Conservation (phyloP, 2,888 invertebrate species). For the Beris morrisii region DNA sequence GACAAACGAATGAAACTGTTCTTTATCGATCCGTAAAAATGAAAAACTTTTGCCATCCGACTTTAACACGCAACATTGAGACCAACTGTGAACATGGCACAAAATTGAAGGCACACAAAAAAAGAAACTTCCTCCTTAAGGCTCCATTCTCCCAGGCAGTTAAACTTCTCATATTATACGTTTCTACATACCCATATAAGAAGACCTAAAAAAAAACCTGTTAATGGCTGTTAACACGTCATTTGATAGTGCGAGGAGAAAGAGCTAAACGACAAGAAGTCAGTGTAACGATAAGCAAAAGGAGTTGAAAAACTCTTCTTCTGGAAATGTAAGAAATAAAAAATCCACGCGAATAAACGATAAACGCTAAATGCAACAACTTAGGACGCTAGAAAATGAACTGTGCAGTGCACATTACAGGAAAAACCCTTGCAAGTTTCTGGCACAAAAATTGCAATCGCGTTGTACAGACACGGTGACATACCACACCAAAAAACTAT, state of each 20-base stretch:
- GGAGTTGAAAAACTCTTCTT: not conserved
- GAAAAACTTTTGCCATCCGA: constrained; percentile 15
- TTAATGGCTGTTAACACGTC: constrained; percentile 40
- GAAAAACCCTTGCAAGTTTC: too few relatives aligned
- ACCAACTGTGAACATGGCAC: constrained; percentile 28
- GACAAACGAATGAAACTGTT: too few relatives aligned
- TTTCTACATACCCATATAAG: not conserved
- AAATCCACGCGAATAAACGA: constrained; percentile 20
- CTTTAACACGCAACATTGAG: constrained; percentile 21
- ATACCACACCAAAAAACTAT: too few relatives aligned
- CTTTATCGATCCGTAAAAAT: constrained; percentile 7
- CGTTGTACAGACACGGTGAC: too few relatives aligned
- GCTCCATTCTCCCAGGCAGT: constrained; percentile 10
- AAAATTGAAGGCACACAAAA: constrained; percentile 16
- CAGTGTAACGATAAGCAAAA: constrained; percentile 19
- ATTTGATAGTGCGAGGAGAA: constrained; percentile 37
- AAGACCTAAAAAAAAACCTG: constrained; percentile 30
- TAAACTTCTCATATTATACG: constrained; percentile 1
- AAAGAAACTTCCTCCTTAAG: constrained; percentile 18
- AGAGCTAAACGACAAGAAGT: constrained; percentile 31
- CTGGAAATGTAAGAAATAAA: constrained; percentile 5
- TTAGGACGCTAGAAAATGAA: too few relatives aligned
- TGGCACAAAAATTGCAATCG: too few relatives aligned
- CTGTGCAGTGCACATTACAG: too few relatives aligned
- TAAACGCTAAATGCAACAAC: too few relatives aligned